These are phyloP conservation scores for Notodonta dromedarius DNA, from an alignment of 2,888 invertebrate species.

Conservation along the genomic window DNA sequence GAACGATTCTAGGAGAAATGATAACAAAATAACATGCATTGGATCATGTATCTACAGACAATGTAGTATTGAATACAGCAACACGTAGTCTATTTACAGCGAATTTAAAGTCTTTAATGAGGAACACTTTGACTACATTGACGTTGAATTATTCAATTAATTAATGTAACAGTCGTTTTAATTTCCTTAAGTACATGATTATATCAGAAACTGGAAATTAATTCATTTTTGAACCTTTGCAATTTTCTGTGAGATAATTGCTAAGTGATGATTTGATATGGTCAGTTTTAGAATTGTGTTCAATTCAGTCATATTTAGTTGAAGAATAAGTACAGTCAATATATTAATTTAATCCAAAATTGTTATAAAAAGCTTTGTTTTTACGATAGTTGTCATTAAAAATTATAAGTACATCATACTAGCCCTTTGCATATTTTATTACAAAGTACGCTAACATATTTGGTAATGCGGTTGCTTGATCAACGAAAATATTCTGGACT, in stretches of 20 bases:
- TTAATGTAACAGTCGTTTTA: neutral
- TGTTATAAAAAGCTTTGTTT: neutral
- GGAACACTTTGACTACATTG: neutral
- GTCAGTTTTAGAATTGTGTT: conserved; percentile 55
- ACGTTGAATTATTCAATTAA: neutral
- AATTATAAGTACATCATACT: conserved; percentile 46
- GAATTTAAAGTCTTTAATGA: conserved; percentile 21
- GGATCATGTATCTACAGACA: conserved; percentile 54
- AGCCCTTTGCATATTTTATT: conserved; percentile 27
- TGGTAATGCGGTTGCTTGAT: conserved; percentile 2
- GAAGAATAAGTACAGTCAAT: conserved; percentile 9
- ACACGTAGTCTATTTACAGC: conserved; percentile 59
- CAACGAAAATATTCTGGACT: neutral
- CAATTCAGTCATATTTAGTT: conserved; percentile 51
- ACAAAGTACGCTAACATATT: conserved; percentile 14
- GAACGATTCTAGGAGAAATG: conserved; percentile 22
- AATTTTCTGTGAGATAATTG: neutral
- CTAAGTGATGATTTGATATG: conserved; percentile 45
- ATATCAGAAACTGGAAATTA: no score
- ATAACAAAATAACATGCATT: conserved; percentile 48
- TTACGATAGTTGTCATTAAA: conserved; percentile 46
- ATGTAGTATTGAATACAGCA: conserved; percentile 41
- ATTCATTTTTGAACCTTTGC: neutral
- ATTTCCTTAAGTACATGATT: no score
- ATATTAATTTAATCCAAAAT: conserved; percentile 35